Base-by-base conservation (phyloP, 2,113 vertebrate species). In the Paramisgurnus dabryanus region DNA sequence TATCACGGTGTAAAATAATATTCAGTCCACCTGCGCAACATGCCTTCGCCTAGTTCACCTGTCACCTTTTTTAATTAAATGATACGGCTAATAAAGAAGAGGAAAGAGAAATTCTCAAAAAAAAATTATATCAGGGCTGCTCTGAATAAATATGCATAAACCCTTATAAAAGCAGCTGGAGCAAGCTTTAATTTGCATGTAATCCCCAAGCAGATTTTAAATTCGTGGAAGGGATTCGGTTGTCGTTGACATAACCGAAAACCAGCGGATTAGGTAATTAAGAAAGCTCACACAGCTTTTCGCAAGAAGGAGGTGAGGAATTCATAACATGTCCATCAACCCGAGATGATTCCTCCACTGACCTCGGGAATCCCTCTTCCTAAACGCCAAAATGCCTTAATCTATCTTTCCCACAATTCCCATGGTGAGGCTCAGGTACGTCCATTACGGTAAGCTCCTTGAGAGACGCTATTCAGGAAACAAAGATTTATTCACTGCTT, bases 121-220 rank as follows among this genome's bases (percentile, higher is more conserved):
- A 76, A 76, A 47, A 68, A 76, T 68, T 53, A 68, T 7, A 34
- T 50, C 43, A 5, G 64, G 0, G 3, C 53, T 39, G 22, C 65
- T 84, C 78, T 80, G 61, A 78, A 81, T 84, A 78, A 74, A 78
- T 84, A 71, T 84, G 83, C 79, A 84, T 78, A 80, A 76, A 50
- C 65, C 58, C 78, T 64, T 80, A 63, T 74, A 78, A 84, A 84
- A 70, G 74, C 76, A 78, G 39, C 74, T 53, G 47, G 47, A 66
- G 10, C 7, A 76, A 66, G 7, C 57, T 71, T 57, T 78, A 76
- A 84, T 84, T 77, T 78, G 50, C 79, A 81, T 83, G 73, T 66
- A 60, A 68, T 76, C 74, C 74, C 66, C 65, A 53, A 50, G 22
- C 63, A 75, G 72, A 75, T 75, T 75, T 17, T 34, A 6, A 57